Conservation (phyloP, 2,113 vertebrate species). For the Bos indicus region DNA sequence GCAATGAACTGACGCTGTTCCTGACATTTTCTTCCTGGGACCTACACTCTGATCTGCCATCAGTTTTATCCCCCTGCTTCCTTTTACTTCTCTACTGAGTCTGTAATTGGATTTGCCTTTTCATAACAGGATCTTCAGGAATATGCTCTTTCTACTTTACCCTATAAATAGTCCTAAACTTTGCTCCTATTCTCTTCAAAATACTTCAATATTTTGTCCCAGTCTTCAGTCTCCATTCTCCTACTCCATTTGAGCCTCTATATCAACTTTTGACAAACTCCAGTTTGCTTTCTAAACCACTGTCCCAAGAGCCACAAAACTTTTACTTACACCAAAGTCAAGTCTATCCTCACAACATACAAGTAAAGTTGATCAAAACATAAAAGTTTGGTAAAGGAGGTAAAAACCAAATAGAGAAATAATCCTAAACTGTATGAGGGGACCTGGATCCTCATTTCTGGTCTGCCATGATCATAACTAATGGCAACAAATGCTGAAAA, state of each 20-base stretch:
- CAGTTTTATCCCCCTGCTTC: background rate
- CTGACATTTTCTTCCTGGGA: background rate
- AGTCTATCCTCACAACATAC: background rate
- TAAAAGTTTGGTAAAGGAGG: conserved; percentile 1
- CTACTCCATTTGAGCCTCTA: background rate
- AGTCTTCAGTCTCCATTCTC: background rate
- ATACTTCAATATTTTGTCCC: background rate
- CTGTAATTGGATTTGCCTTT: background rate
- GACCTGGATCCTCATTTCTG: conserved; percentile 16
- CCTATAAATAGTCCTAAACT: background rate
- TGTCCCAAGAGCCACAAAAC: background rate
- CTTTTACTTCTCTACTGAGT: background rate
- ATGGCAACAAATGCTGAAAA: conserved; percentile 49
- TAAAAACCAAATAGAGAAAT: background rate
- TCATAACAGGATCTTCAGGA: conserved; percentile 19
- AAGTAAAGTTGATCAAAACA: background rate
- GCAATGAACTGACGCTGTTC: background rate
- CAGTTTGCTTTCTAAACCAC: conserved; percentile 2
- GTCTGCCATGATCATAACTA: conserved; percentile 28
- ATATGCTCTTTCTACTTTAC: background rate
- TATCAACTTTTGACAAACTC: background rate
- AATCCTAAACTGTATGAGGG: background rate
- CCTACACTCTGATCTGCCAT: background rate
- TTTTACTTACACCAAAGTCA: background rate
- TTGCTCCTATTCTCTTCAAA: background rate